A percentile compares a stretch with the other conserved stretches of the same genome.
These are phyloP conservation scores for Mercenaria mercenaria DNA, from an alignment of 1,140 invertebrate genomes.

Conservation along the genomic window DNA sequence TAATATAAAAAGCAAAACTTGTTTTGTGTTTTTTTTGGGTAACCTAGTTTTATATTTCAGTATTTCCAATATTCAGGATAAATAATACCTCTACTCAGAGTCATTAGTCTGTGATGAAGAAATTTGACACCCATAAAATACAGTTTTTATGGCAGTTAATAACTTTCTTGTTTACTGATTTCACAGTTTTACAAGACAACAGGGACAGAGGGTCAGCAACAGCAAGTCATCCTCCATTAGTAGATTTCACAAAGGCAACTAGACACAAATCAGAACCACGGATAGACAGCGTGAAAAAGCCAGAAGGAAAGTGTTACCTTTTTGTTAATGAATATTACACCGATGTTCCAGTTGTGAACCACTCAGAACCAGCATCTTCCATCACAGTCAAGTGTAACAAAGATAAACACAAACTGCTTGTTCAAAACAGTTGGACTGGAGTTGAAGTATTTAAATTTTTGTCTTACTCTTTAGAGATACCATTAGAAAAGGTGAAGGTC, in stretches of 20 bases:
- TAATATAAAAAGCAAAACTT: no score
- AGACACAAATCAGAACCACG: conserved; percentile 25
- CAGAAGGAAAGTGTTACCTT: conserved; percentile 63
- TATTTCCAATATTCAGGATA: no score
- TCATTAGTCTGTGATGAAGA: no score
- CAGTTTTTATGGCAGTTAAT: no score
- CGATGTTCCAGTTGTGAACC: conserved; percentile 71
- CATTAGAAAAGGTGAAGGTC: conserved; percentile 76
- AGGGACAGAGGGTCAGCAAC: not conserved
- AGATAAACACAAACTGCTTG: conserved; percentile 73
- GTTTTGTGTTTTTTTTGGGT: no score
- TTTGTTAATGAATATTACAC: conserved; percentile 61
- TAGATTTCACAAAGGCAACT: conserved; percentile 65
- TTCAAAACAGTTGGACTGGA: conserved; percentile 75
- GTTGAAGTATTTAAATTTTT: conserved; percentile 72
- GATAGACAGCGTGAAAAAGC: not conserved
- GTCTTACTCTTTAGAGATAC: conserved; percentile 67
- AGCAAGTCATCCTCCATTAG: conserved; percentile 32
- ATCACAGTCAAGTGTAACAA: conserved; percentile 79
- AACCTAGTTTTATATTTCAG: no score
- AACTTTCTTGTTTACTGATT: no score
- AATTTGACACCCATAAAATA: no score
- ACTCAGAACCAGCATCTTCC: conserved; percentile 55
- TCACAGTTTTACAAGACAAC: no score
- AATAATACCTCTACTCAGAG: no score